Conservation (phyloP, 2,113 vertebrate genomes). For the Myotis davidii region DNA sequence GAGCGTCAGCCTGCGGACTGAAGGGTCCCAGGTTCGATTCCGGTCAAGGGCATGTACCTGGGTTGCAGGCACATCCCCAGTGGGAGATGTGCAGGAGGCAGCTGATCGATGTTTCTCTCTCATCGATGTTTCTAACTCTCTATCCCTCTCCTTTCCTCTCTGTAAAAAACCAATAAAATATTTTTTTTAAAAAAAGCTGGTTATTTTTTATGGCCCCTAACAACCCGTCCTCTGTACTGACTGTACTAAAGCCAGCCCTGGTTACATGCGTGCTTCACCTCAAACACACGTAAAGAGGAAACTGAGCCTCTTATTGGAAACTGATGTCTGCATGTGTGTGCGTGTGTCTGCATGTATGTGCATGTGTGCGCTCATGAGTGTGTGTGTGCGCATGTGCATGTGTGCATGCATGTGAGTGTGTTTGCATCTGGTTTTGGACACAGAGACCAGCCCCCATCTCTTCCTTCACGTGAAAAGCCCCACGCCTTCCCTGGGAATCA, state of each 20-base stretch:
- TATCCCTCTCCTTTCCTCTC: too few species aligned
- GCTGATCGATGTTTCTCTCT: too few species aligned
- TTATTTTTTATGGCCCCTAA: constrained; percentile 80
- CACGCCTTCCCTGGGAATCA: constrained; percentile 58
- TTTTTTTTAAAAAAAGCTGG: constrained; percentile 45
- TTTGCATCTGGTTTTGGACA: constrained; percentile 35
- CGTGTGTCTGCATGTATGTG: neutral
- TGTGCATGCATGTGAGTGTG: neutral
- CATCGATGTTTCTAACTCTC: too few species aligned
- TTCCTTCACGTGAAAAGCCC: constrained; percentile 24
- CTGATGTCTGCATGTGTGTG: neutral
- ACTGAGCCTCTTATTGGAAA: constrained; percentile 64
- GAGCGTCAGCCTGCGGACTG: too few species aligned
- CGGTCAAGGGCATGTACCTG: too few species aligned
- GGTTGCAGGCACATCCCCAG: too few species aligned
- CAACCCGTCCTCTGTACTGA: constrained; percentile 74
- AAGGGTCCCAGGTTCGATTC: too few species aligned
- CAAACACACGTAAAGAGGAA: constrained; percentile 71
- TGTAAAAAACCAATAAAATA: too few species aligned
- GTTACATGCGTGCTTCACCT: constrained; percentile 73
- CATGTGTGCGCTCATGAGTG: fast-evolving
- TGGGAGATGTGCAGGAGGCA: too few species aligned
- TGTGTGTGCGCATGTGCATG: neutral
- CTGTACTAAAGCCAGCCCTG: constrained; percentile 75
- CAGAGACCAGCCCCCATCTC: neutral